These are phyloP conservation scores for Coelopa pilipes DNA, from an alignment of 2,888 invertebrate genomes.

Conservation along the genomic window DNA sequence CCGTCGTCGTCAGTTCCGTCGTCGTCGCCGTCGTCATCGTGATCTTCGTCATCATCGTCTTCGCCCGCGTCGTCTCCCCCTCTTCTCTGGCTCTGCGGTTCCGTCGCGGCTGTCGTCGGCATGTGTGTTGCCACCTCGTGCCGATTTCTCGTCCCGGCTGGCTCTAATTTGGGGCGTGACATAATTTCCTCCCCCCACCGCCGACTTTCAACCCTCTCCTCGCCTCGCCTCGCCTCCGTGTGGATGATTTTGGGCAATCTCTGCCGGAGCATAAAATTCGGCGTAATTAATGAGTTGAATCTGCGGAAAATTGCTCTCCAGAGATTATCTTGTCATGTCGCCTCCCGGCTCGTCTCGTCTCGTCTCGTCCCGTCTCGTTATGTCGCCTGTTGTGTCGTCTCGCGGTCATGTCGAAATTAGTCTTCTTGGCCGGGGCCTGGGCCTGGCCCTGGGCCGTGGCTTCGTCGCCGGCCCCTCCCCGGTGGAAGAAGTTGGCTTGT, in stretches of 20 bases:
- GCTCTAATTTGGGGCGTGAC: constrained; percentile 31
- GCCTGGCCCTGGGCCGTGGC: too few species aligned
- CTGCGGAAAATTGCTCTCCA: constrained; percentile 22
- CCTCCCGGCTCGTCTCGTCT: too few species aligned
- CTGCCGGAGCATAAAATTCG: constrained; percentile 11
- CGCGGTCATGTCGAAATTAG: neutral
- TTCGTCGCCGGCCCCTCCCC: too few species aligned
- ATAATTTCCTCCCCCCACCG: constrained; percentile 15
- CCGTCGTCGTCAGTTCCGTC: too few species aligned
- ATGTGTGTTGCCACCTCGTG: neutral
- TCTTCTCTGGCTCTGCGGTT: neutral
- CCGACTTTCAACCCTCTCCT: too few species aligned
- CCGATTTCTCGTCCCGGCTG: constrained; percentile 1
- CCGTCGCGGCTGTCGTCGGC: neutral
- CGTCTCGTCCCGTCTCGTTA: too few species aligned
- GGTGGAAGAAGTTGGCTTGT: too few species aligned
- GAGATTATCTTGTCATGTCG: neutral
- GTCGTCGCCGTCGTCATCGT: too few species aligned
- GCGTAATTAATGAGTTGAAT: constrained; percentile 21
- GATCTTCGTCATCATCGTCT: too few species aligned
- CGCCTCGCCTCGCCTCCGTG: too few species aligned
- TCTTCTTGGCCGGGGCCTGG: neutral
- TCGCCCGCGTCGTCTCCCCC: too few species aligned
- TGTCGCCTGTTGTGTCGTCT: neutral
- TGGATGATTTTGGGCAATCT: neutral